Conservation (phyloP, 2,888 invertebrate species). For the Epirrhoe tristata region DNA sequence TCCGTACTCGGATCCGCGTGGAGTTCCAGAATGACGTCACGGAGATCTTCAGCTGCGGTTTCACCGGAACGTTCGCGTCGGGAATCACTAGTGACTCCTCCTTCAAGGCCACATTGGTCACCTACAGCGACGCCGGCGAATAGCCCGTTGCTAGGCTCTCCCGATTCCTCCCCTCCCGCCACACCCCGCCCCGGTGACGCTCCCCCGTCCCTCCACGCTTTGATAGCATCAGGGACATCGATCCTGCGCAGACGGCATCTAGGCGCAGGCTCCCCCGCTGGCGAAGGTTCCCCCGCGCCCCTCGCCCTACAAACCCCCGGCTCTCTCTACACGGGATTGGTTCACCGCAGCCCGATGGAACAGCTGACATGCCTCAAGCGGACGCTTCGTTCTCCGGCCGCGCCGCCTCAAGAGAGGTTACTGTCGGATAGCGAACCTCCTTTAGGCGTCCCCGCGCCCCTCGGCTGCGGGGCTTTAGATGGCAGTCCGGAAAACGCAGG, state of each 20-base stretch:
- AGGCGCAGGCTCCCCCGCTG: slow-evolving; percentile 84
- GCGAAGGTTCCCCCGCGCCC: slow-evolving; percentile 86
- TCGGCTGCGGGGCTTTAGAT: slow-evolving; percentile 86
- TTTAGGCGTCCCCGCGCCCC: slow-evolving; percentile 86
- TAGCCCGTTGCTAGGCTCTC: slow-evolving; percentile 90
- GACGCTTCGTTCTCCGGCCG: slow-evolving; percentile 74
- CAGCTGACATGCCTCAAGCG: slow-evolving; percentile 90
- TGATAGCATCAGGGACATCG: slow-evolving; percentile 81
- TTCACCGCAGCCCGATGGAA: slow-evolving; percentile 91
- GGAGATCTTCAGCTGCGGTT: slow-evolving; percentile 80
- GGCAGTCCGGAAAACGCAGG: slow-evolving; percentile 33
- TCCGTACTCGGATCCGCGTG: slow-evolving; percentile 84
- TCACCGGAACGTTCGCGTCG: slow-evolving; percentile 88
- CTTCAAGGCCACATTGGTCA: slow-evolving; percentile 89
- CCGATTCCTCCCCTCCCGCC: slow-evolving; percentile 79
- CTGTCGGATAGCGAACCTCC: slow-evolving; percentile 65
- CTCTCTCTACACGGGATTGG: slow-evolving; percentile 86
- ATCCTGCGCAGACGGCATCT: slow-evolving; percentile 81
- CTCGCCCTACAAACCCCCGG: slow-evolving; percentile 86
- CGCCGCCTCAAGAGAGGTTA: slow-evolving; percentile 56
- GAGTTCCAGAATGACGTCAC: slow-evolving; percentile 88
- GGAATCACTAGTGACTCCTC: slow-evolving; percentile 91
- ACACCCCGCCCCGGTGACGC: slow-evolving; percentile 88
- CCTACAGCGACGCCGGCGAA: slow-evolving; percentile 96
- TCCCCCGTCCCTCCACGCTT: slow-evolving; percentile 80